phyloP scores from a whole-genome alignment of 2,888 invertebrate genomes.

The Limenitis camilla region DNA sequence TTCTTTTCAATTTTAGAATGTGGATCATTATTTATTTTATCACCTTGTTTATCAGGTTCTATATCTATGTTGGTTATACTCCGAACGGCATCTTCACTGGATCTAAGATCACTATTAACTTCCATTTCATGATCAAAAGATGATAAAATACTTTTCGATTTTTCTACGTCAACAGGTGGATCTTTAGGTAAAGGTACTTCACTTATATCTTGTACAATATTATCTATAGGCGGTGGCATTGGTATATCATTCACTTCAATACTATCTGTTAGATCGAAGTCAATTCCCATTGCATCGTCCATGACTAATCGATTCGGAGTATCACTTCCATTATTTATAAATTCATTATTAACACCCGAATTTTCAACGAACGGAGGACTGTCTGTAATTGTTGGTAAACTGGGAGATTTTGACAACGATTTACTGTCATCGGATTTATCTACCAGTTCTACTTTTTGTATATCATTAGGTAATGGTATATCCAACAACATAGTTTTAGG shows the following conservation, averaged over 20 bases:
- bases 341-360: constrained; percentile 36
- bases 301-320: constrained; percentile 27
- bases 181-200: constrained; percentile 62
- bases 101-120: constrained; percentile 36
- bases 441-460: constrained; percentile 33
- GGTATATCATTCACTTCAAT: constrained; percentile 58
- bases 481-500: constrained; percentile 51
- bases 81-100: constrained; percentile 87
- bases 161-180: constrained; percentile 38
- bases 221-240: constrained; percentile 54
- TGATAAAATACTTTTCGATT: constrained; percentile 26
- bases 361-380: constrained; percentile 67
- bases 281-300: constrained; percentile 38
- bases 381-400: constrained; percentile 78
- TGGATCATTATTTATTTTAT: constrained; percentile 39
- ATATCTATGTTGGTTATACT: constrained; percentile 79
- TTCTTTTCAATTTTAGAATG: constrained; percentile 70
- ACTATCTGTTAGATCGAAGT: constrained; percentile 40
- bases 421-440: constrained; percentile 49
- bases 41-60: constrained; percentile 40
- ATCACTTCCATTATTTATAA: constrained; percentile 25
- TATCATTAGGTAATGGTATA: constrained; percentile 57
- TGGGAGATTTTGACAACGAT: constrained; percentile 69
- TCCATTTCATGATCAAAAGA: constrained; percentile 49
- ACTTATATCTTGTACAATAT: constrained; percentile 53